Base-by-base conservation (phyloP, 2,797 vertebrate species). In the Anomalospiza imberbis region DNA sequence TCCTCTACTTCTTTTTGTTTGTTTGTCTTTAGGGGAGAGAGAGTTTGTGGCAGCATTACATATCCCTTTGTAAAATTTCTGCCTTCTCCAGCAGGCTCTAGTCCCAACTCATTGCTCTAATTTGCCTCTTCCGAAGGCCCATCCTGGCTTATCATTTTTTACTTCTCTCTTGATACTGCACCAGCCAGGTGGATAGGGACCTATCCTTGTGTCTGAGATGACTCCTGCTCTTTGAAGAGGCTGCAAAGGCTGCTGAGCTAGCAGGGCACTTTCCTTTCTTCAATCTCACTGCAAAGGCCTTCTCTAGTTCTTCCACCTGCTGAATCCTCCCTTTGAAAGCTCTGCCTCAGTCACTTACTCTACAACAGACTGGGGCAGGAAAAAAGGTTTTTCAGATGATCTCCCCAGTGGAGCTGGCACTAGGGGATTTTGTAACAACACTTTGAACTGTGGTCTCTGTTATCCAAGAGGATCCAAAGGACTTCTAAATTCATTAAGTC, bases 271-370 rank as follows among this genome's bases (percentile, higher is more conserved):
- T 86, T 26, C 12, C 54, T 89, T 81, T 90, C 60, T 94, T 85
- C 87, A 38, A 5, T n/a, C 62, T 47, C 60, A 73, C 88, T 81
- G 89, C 55, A 88, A 86, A 93, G 60, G 14, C 62, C 60, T 86
- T 57, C 66, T 88, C 85, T 90, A 40, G 73, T 57, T 76, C 62
- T 94, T 88, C 75, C 67, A 79, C 66, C 88, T 73, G 48, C 82
- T 82, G 85, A 61, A 82, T 92, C 31, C 76, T 70, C 38, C 34
- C 45, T 94, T 93, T 95, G 89, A 97, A 94, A 80, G 48, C 42
- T 86, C 65, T 87, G 66, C 17, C 82, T 96, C 73, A 78, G 70
- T 65, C 70, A 81, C 65, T 82, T 54, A 58, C 57, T 80, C 51
- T 86, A 8, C 34, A 81, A 36, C 5, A 17, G 8, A 29, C 20